A percentile compares a stretch with the other conserved stretches of the same genome.
These are phyloP conservation scores for Paraescarpia echinospica DNA, from an alignment of 1,140 invertebrate genomes.

Conservation along the genomic window DNA sequence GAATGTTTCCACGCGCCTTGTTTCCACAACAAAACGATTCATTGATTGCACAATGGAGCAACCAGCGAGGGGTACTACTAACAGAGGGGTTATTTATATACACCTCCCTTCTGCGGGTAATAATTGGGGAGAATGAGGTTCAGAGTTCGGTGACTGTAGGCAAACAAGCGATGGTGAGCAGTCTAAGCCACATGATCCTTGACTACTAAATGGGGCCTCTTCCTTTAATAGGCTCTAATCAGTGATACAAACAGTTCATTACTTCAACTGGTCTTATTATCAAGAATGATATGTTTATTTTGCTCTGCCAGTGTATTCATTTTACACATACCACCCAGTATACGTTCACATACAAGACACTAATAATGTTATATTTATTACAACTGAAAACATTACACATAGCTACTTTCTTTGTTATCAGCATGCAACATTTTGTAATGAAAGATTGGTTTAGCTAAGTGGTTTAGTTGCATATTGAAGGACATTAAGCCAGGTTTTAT, in stretches of 20 bases:
- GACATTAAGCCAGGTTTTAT: too few species aligned
- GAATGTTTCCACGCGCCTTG: neutral
- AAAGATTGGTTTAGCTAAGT: too few species aligned
- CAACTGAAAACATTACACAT: neutral
- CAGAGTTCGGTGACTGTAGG: conserved; percentile 3
- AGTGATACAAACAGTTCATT: neutral
- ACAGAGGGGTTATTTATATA: neutral
- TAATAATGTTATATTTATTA: neutral
- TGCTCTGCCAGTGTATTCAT: neutral
- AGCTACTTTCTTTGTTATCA: neutral
- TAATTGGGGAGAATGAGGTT: neutral
- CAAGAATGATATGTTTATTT: neutral
- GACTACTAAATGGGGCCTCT: neutral
- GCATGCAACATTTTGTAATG: neutral
- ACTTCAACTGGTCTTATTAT: neutral
- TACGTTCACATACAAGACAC: neutral
- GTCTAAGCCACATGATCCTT: neutral
- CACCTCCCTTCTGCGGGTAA: neutral
- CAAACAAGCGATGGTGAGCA: neutral
- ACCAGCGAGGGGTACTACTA: neutral
- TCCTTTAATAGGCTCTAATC: conserved; percentile 5
- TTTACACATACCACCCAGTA: neutral
- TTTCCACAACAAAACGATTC: conserved; percentile 1
- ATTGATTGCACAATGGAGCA: neutral
- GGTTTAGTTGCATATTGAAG: too few species aligned